Percentiles rank a stretch among this genome's conserved stretches.
Evolutionary conservation across 2,888 invertebrate genomes (phyloP).

Genomic region (Drosophila neutralis): DNA sequence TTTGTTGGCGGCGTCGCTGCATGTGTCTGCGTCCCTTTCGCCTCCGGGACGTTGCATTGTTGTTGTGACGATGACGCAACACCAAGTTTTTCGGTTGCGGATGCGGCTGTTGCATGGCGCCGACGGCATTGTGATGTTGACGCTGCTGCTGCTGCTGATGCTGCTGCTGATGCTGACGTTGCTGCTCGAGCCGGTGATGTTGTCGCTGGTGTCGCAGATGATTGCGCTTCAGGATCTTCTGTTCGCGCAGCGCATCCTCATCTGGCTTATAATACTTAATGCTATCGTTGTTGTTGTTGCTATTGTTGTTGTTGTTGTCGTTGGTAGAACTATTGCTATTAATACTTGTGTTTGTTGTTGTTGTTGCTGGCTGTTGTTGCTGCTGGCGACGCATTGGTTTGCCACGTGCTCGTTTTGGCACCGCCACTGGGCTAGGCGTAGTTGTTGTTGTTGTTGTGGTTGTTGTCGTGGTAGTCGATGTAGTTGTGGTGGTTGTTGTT

Average conservation of each 20-base stretch:
- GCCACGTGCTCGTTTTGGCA: slow-evolving; percentile 49
- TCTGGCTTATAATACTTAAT: slow-evolving; percentile 56
- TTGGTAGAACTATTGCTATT: slow-evolving; percentile 68
- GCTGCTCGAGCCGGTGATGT: slow-evolving; percentile 47
- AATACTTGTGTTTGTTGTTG: slow-evolving; percentile 64
- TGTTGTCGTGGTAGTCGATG: slow-evolving; percentile 41
- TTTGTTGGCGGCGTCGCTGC: slow-evolving; percentile 54
- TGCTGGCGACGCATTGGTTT: slow-evolving; percentile 43
- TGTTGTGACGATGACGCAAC: slow-evolving; percentile 80
- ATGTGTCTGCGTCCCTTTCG: slow-evolving; percentile 45
- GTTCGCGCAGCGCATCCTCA: slow-evolving; percentile 52
- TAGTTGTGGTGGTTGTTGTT: slow-evolving; percentile 21
- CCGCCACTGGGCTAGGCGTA: slow-evolving; percentile 50
- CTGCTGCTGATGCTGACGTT: slow-evolving; percentile 33
- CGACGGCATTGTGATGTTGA: slow-evolving; percentile 35
- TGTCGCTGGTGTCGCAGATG: slow-evolving; percentile 38
- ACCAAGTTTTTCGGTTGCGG: slow-evolving; percentile 78
- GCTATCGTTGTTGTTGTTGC: slow-evolving; percentile 39
- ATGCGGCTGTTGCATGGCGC: slow-evolving; percentile 65
- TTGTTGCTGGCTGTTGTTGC: slow-evolving; percentile 50
- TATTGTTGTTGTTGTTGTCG: slow-evolving; percentile 33
- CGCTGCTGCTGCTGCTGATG: slow-evolving; percentile 56
- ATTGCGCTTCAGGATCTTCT: slow-evolving; percentile 57
- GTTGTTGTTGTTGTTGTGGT: slow-evolving; percentile 48
- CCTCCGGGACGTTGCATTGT: slow-evolving; percentile 69